Evolutionary conservation across 2,113 vertebrate species (phyloP).

Genomic region (Callocephalon fimbriatum): DNA sequence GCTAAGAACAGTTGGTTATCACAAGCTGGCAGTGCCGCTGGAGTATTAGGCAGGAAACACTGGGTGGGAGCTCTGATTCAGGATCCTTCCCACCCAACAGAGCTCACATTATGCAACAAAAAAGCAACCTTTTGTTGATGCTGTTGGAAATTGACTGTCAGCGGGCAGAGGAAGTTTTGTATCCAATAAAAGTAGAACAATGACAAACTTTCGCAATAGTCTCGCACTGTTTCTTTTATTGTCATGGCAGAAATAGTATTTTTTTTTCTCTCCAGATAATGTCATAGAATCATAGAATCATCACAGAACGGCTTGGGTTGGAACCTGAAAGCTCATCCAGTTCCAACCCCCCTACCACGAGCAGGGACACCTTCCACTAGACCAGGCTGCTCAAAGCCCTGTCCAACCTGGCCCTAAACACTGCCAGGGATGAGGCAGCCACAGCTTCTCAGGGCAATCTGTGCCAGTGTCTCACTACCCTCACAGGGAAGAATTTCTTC

Average conservation of each 20-base stretch:
- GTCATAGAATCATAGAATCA: neutral
- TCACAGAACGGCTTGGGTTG: neutral
- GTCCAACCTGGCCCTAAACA: neutral
- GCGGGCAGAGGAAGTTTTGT: slow-evolving; percentile 23
- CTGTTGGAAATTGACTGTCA: slow-evolving; percentile 20
- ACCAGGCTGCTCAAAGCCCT: neutral
- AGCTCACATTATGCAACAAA: slow-evolving; percentile 8
- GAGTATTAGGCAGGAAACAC: slow-evolving; percentile 37
- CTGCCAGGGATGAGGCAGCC: neutral
- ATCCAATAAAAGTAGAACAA: slow-evolving; percentile 15
- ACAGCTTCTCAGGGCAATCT: neutral
- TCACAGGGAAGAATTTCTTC: neutral
- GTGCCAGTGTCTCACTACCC: neutral
- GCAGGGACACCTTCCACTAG: neutral
- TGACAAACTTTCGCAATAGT: neutral
- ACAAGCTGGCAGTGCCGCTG: slow-evolving; percentile 15
- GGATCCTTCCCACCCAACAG: slow-evolving; percentile 53
- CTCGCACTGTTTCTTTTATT: neutral
- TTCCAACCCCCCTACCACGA: neutral
- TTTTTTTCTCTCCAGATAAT: neutral
- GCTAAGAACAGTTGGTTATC: slow-evolving; percentile 44
- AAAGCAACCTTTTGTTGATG: slow-evolving; percentile 47
- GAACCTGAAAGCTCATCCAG: neutral
- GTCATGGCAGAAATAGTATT: neutral
- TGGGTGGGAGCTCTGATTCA: neutral